Conservation (phyloP, 23 tunicate species). For the Diplosoma virens region DNA sequence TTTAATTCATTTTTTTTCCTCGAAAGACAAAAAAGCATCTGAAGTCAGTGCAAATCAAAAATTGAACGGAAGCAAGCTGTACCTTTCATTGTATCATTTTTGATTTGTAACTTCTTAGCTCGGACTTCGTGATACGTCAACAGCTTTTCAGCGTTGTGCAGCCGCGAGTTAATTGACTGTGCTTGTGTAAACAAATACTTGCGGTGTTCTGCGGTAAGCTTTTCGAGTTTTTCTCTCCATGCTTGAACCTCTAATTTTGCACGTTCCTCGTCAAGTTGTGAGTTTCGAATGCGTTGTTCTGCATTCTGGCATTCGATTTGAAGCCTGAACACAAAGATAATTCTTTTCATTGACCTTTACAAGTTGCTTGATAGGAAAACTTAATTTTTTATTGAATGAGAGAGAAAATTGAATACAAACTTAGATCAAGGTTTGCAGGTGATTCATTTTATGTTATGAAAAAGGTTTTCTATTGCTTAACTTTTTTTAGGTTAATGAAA, state of each 20-base stretch:
- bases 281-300: slow-evolving; percentile 31
- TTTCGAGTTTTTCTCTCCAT: slow-evolving; percentile 57
- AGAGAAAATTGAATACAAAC: too few relatives aligned
- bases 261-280: slow-evolving; percentile 45
- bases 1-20: too few relatives aligned
- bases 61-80: background rate
- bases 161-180: slow-evolving; percentile 21
- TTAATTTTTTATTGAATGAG: too few relatives aligned
- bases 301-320: slow-evolving; percentile 52
- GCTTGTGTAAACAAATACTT: slow-evolving; percentile 59
- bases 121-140: slow-evolving; percentile 50
- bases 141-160: slow-evolving; percentile 63
- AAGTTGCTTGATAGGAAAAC: too few relatives aligned
- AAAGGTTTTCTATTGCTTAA: too few relatives aligned
- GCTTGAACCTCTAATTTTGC: slow-evolving; percentile 65
- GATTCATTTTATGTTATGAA: too few relatives aligned
- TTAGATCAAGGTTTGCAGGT: too few relatives aligned
- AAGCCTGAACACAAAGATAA: slow-evolving; percentile 24
- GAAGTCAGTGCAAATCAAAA: too few relatives aligned
- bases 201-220: slow-evolving; percentile 45
- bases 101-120: slow-evolving; percentile 32
- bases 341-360: too few relatives aligned
- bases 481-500: too few relatives aligned
- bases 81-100: slow-evolving; percentile 71
- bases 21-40: background rate